Evolutionary conservation across 2,888 invertebrate species (phyloP).

Genomic region (Drosophila colorata): DNA sequence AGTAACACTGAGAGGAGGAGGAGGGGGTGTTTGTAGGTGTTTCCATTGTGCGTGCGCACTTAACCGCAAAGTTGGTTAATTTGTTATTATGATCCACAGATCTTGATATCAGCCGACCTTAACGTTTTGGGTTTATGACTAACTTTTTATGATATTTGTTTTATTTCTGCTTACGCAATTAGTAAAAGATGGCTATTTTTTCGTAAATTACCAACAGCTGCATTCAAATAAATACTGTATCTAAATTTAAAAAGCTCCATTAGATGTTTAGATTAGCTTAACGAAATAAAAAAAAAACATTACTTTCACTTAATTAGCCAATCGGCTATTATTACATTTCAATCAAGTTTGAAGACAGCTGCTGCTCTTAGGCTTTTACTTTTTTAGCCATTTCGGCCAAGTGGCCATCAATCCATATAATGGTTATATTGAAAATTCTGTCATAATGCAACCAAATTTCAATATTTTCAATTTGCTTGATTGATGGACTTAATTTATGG

Average conservation of each 20-base stretch:
- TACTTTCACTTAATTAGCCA: slow-evolving; percentile 66
- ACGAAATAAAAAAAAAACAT: slow-evolving; percentile 18
- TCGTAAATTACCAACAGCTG: slow-evolving; percentile 22
- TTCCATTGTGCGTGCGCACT: slow-evolving; percentile 73
- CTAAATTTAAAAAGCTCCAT: slow-evolving; percentile 3
- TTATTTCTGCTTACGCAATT: slow-evolving; percentile 40
- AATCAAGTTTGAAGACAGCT: slow-evolving; percentile 25
- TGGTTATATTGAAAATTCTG: slow-evolving; percentile 33
- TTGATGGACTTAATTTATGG: slow-evolving; percentile 52
- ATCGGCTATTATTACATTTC: slow-evolving; percentile 23
- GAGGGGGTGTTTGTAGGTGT: slow-evolving; percentile 14
- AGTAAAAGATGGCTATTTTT: slow-evolving; percentile 13
- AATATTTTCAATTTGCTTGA: slow-evolving; percentile 59
- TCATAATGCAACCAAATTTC: slow-evolving; percentile 46
- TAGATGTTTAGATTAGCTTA: slow-evolving; percentile 9
- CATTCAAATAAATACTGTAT: slow-evolving; percentile 5
- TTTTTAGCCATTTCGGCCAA: slow-evolving; percentile 17
- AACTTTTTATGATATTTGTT: slow-evolving; percentile 39
- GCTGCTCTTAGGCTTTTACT: slow-evolving; percentile 49
- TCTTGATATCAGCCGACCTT: slow-evolving; percentile 26
- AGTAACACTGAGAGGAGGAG: slow-evolving; percentile 7
- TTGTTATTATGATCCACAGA: slow-evolving; percentile 34
- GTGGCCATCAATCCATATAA: slow-evolving; percentile 42
- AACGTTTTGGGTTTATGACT: slow-evolving; percentile 34
- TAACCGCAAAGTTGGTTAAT: slow-evolving; percentile 68